These are phyloP conservation scores for Falco rusticolus DNA, from an alignment of 2,797 vertebrate genomes.

Conservation along the genomic window DNA sequence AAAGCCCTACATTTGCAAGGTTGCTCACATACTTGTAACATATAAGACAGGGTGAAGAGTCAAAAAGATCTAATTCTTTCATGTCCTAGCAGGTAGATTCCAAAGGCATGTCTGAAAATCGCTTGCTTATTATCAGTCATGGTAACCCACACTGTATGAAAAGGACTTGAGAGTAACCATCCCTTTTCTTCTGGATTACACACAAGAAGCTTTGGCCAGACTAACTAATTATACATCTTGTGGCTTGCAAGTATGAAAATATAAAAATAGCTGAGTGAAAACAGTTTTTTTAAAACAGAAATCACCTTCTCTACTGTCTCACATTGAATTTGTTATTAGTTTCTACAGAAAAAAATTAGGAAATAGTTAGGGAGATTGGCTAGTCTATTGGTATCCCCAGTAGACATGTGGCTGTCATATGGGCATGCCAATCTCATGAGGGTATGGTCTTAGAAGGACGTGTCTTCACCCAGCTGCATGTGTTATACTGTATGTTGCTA, in stretches of 20 bases:
- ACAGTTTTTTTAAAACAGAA: neutral
- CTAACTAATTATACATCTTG: neutral
- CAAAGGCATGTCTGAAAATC: neutral
- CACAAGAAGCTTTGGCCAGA: neutral
- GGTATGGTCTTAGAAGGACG: neutral
- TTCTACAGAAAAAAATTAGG: neutral
- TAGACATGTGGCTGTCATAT: neutral
- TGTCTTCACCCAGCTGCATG: neutral
- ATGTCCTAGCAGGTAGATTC: neutral
- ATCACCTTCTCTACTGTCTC: neutral
- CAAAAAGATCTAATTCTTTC: neutral
- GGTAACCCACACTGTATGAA: neutral
- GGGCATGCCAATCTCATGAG: neutral
- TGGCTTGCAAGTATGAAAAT: neutral
- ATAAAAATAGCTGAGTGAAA: neutral
- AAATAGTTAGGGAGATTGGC: neutral
- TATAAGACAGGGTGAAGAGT: neutral
- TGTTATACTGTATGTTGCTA: neutral
- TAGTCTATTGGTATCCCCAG: neutral
- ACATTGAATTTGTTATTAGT: neutral
- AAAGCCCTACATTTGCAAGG: neutral
- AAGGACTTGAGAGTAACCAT: neutral
- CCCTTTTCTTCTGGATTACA: neutral
- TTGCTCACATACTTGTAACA: neutral
- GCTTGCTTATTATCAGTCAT: neutral